Conservation (phyloP, 2,888 invertebrate species). For the Lymantria dispar region DNA sequence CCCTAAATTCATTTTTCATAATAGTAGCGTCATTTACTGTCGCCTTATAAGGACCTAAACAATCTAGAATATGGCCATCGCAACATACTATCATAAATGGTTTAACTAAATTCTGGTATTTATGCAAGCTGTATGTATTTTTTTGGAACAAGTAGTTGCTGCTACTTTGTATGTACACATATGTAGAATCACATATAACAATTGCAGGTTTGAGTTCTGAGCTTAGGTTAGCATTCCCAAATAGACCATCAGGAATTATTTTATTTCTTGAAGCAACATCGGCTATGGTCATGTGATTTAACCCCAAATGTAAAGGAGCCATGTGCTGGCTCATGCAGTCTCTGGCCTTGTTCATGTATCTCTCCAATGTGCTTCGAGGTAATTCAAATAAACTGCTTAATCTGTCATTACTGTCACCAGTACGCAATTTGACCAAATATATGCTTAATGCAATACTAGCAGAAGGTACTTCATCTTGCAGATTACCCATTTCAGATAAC, state of each 20-base stretch:
- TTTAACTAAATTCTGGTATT: conserved; percentile 26
- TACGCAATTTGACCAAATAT: conserved; percentile 1
- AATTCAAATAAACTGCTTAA: conserved; percentile 1
- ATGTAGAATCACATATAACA: neutral
- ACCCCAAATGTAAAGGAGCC: conserved; percentile 6
- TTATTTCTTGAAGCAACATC: conserved; percentile 10
- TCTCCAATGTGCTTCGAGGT: conserved; percentile 5
- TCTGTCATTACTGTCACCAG: conserved; percentile 2
- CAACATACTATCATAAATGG: conserved; percentile 25
- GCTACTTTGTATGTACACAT: neutral
- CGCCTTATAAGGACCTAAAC: conserved; percentile 5
- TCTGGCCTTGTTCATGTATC: conserved; percentile 7
- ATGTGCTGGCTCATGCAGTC: conserved; percentile 4
- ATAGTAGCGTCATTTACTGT: conserved; percentile 1
- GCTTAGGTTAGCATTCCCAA: conserved; percentile 4
- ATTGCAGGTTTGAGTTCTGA: neutral
- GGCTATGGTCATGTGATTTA: conserved; percentile 9
- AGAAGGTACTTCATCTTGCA: neutral
- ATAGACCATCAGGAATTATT: conserved; percentile 7
- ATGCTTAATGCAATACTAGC: neutral
- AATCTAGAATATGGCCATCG: conserved; percentile 19
- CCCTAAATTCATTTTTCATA: neutral
- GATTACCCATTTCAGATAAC: neutral
- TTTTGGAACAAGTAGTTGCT: conserved; percentile 19
- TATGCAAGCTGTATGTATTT: conserved; percentile 22